A percentile compares a stretch with the other conserved stretches of the same genome.
Conservation (phyloP, 2,888 invertebrate species). For the Diarsia rubi region DNA sequence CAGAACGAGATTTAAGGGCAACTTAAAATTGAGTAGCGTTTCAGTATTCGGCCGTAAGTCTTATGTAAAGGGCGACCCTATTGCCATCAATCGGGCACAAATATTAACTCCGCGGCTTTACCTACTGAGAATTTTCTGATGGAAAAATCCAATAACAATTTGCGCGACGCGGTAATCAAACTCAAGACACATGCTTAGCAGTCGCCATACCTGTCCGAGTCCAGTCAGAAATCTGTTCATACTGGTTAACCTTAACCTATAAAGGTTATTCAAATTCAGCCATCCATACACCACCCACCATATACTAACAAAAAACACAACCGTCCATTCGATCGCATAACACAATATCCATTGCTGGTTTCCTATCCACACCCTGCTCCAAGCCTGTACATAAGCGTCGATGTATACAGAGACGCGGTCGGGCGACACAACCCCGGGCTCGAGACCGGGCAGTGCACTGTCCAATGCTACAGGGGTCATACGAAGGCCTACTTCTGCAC, state of each 20-base stretch:
- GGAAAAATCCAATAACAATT: too few species aligned
- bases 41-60: too few species aligned
- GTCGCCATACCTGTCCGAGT: neutral
- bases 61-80: too few species aligned
- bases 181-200: too few species aligned
- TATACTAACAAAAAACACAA: constrained; percentile 26
- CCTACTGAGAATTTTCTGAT: too few species aligned
- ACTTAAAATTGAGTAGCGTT: too few species aligned
- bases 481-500: constrained; percentile 91
- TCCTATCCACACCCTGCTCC: constrained; percentile 35
- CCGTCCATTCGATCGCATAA: constrained; percentile 19
- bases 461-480: constrained; percentile 90
- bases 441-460: constrained; percentile 97
- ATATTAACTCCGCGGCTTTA: too few species aligned
- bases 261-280: neutral
- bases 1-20: too few species aligned
- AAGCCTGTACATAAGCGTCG: constrained; percentile 65
- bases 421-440: constrained; percentile 94
- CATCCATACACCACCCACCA: neutral
- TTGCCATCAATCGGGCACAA: too few species aligned
- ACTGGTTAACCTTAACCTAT: neutral
- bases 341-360: constrained; percentile 49
- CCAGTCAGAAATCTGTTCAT: neutral
- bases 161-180: too few species aligned
- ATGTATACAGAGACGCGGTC: constrained; percentile 92